Conservation (phyloP, 2,113 vertebrate species). For the Sporophila hypoxantha region DNA sequence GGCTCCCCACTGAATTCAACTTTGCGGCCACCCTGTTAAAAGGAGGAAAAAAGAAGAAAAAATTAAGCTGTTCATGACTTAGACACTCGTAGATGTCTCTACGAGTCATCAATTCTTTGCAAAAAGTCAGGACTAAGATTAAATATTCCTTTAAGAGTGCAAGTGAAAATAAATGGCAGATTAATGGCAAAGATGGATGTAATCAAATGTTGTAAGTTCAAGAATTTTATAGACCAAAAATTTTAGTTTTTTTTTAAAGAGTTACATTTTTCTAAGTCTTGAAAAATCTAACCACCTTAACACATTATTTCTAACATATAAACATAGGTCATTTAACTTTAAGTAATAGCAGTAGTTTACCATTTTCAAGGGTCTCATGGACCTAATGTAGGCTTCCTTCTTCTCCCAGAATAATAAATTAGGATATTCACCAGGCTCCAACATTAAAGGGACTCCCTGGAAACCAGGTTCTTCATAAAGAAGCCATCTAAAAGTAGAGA, state of each 20-base stretch:
- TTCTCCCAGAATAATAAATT: slow-evolving; percentile 86
- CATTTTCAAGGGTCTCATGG: slow-evolving; percentile 88
- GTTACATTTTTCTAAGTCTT: neutral
- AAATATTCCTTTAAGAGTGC: neutral
- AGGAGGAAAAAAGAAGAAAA: neutral
- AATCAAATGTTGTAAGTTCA: neutral
- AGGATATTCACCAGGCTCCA: slow-evolving; percentile 88
- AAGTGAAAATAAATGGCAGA: neutral
- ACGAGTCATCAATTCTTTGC: neutral
- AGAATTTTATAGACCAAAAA: neutral
- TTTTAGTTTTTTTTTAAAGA: neutral
- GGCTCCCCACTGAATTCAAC: slow-evolving; percentile 84
- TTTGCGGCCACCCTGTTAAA: slow-evolving; percentile 82
- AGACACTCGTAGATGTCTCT: neutral
- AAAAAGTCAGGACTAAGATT: neutral
- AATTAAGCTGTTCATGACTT: neutral
- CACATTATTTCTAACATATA: neutral
- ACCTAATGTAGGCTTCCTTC: slow-evolving; percentile 83
- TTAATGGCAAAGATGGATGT: neutral
- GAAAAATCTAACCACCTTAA: neutral
- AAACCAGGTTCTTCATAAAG: slow-evolving; percentile 89
- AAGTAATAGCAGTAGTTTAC: slow-evolving; percentile 57
- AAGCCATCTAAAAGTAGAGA: slow-evolving; percentile 78
- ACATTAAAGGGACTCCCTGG: slow-evolving; percentile 78
- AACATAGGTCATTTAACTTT: neutral